Conservation (phyloP, 2,888 invertebrate species). For the Bruchidius siliquastri region DNA sequence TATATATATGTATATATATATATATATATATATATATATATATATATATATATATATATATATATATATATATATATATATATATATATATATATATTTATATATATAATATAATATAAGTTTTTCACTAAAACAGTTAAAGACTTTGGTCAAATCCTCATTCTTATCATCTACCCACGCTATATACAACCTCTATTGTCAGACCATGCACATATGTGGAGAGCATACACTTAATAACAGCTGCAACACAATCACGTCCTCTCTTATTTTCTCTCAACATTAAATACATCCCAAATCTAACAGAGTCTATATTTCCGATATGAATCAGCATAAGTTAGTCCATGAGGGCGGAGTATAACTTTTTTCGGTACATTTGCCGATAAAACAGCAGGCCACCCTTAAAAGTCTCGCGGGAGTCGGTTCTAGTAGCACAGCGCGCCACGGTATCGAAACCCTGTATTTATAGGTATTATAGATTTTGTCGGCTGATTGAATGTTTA, state of each 20-base stretch:
- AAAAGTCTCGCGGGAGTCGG: constrained; percentile 41
- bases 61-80: too few species aligned
- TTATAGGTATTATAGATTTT: constrained; percentile 46
- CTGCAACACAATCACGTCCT: background rate
- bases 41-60: too few species aligned
- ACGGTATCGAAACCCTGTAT: constrained; percentile 37
- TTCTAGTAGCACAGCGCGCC: constrained; percentile 34
- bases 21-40: too few species aligned
- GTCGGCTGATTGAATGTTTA: constrained; percentile 31
- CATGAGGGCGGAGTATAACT: constrained; percentile 26
- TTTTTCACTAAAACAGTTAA: too few species aligned
- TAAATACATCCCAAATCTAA: background rate
- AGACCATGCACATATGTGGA: too few species aligned
- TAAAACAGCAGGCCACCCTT: constrained; percentile 41
- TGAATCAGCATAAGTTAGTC: constrained; percentile 14
- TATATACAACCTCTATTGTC: too few species aligned
- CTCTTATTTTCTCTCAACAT: background rate
- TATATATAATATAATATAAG: too few species aligned
- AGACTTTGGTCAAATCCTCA: too few species aligned
- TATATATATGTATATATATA: too few species aligned
- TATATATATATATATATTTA: too few species aligned
- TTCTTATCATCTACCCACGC: too few species aligned
- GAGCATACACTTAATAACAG: background rate
- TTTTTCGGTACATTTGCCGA: constrained; percentile 46
- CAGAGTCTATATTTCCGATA: constrained; percentile 10